Percentiles rank a stretch among this genome's conserved stretches.
Evolutionary conservation across 2,113 vertebrate species (phyloP).

Genomic region (Regulus satrapa): DNA sequence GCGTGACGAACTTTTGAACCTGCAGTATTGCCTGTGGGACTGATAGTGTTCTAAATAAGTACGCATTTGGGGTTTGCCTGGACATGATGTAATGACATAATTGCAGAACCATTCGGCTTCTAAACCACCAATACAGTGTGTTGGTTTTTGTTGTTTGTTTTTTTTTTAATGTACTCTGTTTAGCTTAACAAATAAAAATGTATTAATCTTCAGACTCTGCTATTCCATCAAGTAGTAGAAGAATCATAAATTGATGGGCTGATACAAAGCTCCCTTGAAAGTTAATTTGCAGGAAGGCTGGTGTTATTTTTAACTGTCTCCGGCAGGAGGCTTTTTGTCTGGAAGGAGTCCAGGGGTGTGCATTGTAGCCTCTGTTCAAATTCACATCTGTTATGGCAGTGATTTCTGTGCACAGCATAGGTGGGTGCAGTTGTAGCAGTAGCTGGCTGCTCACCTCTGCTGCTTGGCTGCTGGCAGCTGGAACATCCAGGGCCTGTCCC

Average conservation of each 20-base stretch:
- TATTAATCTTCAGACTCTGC: background rate
- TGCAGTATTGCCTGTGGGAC: background rate
- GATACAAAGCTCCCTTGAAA: background rate
- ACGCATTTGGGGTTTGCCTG: conserved; percentile 32
- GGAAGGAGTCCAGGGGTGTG: background rate
- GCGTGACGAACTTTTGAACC: conserved; percentile 15
- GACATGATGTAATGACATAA: conserved; percentile 42
- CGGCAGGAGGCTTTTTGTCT: conserved; percentile 7
- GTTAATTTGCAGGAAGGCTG: background rate
- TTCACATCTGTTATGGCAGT: background rate
- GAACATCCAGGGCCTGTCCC: background rate
- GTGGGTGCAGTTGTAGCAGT: background rate
- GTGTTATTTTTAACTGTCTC: background rate
- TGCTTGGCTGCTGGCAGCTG: background rate
- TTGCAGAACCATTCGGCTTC: conserved; percentile 45
- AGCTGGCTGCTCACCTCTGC: background rate
- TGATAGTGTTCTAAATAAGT: background rate
- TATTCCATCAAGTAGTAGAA: background rate
- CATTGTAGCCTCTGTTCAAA: background rate
- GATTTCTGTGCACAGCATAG: background rate
- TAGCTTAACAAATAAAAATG: background rate
- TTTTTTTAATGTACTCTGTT: background rate
- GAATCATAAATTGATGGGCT: background rate
- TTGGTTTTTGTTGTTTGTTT: too few species aligned
- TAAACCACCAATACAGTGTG: background rate